Percentiles rank a stretch among this genome's conserved stretches.
Evolutionary conservation across 2,797 vertebrate species (phyloP).

Genomic region (Pseudochirops cupreus): DNA sequence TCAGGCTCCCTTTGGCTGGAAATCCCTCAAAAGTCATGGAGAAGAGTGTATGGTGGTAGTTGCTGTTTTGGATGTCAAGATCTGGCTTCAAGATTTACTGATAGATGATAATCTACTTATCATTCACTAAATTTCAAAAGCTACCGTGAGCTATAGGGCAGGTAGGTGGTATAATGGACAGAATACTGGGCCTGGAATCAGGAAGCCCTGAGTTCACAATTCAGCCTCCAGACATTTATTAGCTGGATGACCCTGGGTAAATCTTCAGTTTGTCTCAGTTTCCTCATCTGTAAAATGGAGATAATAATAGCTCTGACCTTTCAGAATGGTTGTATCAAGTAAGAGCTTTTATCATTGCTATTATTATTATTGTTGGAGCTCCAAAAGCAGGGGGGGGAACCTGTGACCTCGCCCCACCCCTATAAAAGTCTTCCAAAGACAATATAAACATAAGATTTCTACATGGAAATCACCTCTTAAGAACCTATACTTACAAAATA

Average conservation of each 20-base stretch:
- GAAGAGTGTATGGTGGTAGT: slow-evolving; percentile 36
- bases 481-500: slow-evolving; percentile 50
- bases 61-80: slow-evolving; percentile 36
- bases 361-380: not conserved
- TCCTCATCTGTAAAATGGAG: not conserved
- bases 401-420: not conserved
- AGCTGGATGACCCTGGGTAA: not conserved
- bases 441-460: not conserved
- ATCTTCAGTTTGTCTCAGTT: not conserved
- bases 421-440: slow-evolving; percentile 40
- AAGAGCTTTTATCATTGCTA: not conserved
- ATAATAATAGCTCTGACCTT: not conserved
- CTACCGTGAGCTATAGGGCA: slow-evolving; percentile 36
- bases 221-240: not conserved
- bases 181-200: not conserved
- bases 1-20: not conserved
- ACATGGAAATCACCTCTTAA: slow-evolving; percentile 14
- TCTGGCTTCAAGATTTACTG: slow-evolving; percentile 33
- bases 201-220: not conserved
- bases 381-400: slow-evolving; percentile 22
- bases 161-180: not conserved
- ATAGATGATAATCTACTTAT: slow-evolving; percentile 40
- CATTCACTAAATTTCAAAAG: slow-evolving; percentile 50
- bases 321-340: not conserved
- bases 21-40: not conserved